Evolutionary conservation across 2,113 vertebrate species (phyloP), one percentile per base, ranked within the genome.

Genomic region (Silurus asotus): DNA sequence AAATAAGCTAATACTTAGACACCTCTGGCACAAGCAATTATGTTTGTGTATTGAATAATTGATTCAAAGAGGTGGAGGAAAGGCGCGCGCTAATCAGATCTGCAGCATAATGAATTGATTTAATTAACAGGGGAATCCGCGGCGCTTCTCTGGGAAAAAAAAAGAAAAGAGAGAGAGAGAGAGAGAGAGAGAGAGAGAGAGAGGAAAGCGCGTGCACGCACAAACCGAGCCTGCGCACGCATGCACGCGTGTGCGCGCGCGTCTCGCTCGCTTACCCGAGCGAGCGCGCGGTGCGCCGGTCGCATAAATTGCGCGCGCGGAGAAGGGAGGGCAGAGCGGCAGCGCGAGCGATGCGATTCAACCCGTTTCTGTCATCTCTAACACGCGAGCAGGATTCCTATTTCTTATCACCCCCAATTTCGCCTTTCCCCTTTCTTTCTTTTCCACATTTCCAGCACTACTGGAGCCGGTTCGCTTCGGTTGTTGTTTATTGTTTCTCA

Each of bases 31-130:
- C 97, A 99, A 97, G 97, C 98, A 99, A 99, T 99, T 99, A 99
- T 99, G 97, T 99, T 99, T 99, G 98, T 99, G 98, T 99, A 98
- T 99, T 99, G 98, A 99, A 99, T 99, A 99, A 99, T 99, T 99
- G 98, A 99, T 99, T 99, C 97, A 98, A 98, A 98, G 97, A 96
- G 96, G 96, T 83, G 96, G 96, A 78, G 97, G 97, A 97, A 96
- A 97, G 97, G 96, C 96, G 77, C 77, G 77, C 95, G 98, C 97
- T 99, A 99, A 99, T 99, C 98, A 99, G 98, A 99, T 99, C 97
- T 97, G 96, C 77, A 97, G 97, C 97, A 97, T 99, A 99, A 99
- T 99, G 98, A 99, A 99, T 99, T 99, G 98, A 99, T 99, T 99
- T 99, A 99, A 99, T 99, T 99, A 99, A 98, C 98, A 97, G 96